These are phyloP conservation scores for Graptemys geographica DNA, from an alignment of 2,797 vertebrate species.

Conservation along the genomic window DNA sequence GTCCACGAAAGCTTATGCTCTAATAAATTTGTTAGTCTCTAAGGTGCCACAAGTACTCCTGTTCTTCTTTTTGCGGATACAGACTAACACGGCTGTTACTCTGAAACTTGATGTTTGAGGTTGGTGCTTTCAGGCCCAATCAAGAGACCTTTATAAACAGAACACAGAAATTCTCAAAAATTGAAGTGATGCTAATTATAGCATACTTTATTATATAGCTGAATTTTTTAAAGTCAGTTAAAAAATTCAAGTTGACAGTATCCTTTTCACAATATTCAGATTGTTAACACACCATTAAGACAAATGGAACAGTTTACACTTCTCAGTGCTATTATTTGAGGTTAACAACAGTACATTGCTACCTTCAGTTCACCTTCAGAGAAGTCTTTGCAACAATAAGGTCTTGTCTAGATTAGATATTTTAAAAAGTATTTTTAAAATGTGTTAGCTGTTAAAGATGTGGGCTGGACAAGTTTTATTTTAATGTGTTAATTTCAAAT, in stretches of 20 bases:
- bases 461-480: not conserved
- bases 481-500: conserved; percentile 20
- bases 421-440: not conserved
- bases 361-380: not conserved
- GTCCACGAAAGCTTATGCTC: too few relatives aligned
- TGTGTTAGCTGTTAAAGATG: not conserved
- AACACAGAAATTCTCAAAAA: not conserved
- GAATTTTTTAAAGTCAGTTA: not conserved
- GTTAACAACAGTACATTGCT: not conserved
- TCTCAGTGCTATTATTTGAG: not conserved
- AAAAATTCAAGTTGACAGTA: not conserved
- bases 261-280: not conserved
- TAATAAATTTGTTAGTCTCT: too few relatives aligned
- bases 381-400: not conserved
- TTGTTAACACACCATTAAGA: not conserved
- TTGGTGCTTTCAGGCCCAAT: not conserved
- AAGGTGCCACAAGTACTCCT: too few relatives aligned
- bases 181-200: not conserved
- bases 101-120: not conserved
- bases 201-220: not conserved
- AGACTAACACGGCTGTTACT: too few relatives aligned
- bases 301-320: not conserved
- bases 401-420: not conserved
- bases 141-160: not conserved
- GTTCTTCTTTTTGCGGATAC: too few relatives aligned